These are phyloP conservation scores for Catajapyx aquilonaris DNA, from an alignment of 1,140 invertebrate species.

Conservation along the genomic window DNA sequence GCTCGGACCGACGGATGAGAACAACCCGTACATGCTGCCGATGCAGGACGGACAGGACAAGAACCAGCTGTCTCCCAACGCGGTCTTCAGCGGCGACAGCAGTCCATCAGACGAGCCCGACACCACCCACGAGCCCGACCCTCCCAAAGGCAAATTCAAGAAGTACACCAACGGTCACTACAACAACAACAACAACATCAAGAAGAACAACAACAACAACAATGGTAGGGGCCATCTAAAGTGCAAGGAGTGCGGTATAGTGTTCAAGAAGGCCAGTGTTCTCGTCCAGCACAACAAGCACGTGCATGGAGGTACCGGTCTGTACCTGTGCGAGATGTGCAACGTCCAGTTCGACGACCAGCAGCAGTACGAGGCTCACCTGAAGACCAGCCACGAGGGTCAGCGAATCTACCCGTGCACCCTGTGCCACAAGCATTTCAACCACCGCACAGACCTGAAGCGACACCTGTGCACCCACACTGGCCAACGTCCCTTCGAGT, in stretches of 20 bases:
- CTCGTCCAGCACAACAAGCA: slow-evolving; percentile 75
- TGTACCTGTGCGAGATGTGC: slow-evolving; percentile 60
- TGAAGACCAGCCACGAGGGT: slow-evolving; percentile 51
- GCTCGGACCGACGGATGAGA: not conserved
- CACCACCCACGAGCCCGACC: slow-evolving; percentile 1
- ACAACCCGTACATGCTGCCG: too few species aligned
- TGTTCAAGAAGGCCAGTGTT: slow-evolving; percentile 69
- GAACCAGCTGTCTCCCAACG: too few species aligned
- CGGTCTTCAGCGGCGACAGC: too few species aligned
- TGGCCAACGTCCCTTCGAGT: slow-evolving; percentile 53
- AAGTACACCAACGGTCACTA: slow-evolving; percentile 4
- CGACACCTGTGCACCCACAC: slow-evolving; percentile 67
- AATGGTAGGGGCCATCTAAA: slow-evolving; percentile 32
- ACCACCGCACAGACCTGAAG: slow-evolving; percentile 75
- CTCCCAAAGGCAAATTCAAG: slow-evolving; percentile 3
- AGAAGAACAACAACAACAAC: slow-evolving; percentile 8
- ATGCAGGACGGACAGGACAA: too few species aligned
- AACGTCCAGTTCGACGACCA: slow-evolving; percentile 58
- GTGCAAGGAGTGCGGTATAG: slow-evolving; percentile 61
- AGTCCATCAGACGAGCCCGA: slow-evolving; percentile 3
- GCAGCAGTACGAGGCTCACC: slow-evolving; percentile 31
- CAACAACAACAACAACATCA: slow-evolving; percentile 9
- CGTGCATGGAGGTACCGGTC: slow-evolving; percentile 65
- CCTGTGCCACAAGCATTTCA: slow-evolving; percentile 69
- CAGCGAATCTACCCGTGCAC: slow-evolving; percentile 78